Base-by-base conservation (phyloP, 2,888 invertebrate species). In the Mantis religiosa region DNA sequence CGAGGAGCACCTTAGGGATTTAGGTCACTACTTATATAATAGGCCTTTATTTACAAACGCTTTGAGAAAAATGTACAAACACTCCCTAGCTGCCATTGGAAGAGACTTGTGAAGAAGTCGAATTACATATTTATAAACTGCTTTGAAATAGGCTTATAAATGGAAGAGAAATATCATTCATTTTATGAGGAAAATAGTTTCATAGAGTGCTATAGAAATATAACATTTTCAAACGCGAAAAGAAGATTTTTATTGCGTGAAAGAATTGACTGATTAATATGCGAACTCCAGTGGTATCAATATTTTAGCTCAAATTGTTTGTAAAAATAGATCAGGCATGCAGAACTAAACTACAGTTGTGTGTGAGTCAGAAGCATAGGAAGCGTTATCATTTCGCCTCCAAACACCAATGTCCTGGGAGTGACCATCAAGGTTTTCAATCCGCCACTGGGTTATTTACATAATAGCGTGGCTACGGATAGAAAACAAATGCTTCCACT, bases 51-150 rank as follows among this genome's bases (percentile, higher is more conserved):
- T 12, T 82, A 87, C 87, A 87, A 41, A 54, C 41, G 27, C 6
- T 41, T 87, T 30, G 54, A 71, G 20, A 71, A 71, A 71, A 71
- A 71, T 20, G 20, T 71, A 71, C 25, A 82, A 34, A 82, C 2
- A 20, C 82, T 87, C 82, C 28, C 20, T 41, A 88, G 88, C 88
- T 88, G 88, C 88, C 88, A 34, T 88, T 85, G 88, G 88, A 88
- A 88, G 88, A 88, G 88, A 82, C 85, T 88, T 27, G 41, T 82
- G 87, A 27, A 82, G 14, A 87, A n/a, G 81, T 87, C 34, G 20
- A 71, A 71, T 71, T 20, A 71, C 54, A 71, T 71, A 4, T 20
- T 71, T 71, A 71, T 20, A 2, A 6, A 71, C 54, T 71, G 54
- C 8, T 71, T 71, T 41, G 12, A 71, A 71, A 20, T 71, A 71